Percentiles rank a stretch among this genome's conserved stretches.
Evolutionary conservation across 2,797 vertebrate species (phyloP).

Genomic region (Leptatherina wallacei): DNA sequence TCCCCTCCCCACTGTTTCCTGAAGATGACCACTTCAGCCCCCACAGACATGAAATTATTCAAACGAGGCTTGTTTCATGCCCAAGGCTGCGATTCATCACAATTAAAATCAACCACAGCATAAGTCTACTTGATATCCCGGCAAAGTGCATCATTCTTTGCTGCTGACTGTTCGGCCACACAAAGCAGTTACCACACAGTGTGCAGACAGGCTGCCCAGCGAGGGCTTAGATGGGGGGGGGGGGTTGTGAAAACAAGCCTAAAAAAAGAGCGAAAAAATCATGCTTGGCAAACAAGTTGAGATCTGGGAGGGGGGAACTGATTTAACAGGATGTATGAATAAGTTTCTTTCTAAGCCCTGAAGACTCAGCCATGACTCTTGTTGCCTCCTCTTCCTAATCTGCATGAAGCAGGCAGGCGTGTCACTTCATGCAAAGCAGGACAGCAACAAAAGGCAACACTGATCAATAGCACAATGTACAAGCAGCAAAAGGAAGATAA

Average conservation of each 20-base stretch:
- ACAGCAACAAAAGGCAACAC: slow-evolving; percentile 38
- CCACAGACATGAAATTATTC: slow-evolving; percentile 48
- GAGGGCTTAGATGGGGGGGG: slow-evolving; percentile 27
- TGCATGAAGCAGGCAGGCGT: slow-evolving; percentile 42
- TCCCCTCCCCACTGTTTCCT: slow-evolving; percentile 50
- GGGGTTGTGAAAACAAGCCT: slow-evolving; percentile 39
- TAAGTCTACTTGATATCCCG: slow-evolving; percentile 17
- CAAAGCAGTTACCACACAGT: slow-evolving; percentile 42
- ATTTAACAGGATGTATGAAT: slow-evolving; percentile 64
- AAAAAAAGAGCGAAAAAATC: slow-evolving; percentile 61
- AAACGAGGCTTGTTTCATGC: slow-evolving; percentile 14
- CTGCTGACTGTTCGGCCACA: slow-evolving; percentile 19
- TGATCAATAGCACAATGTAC: slow-evolving; percentile 31
- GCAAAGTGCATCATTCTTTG: slow-evolving; percentile 1
- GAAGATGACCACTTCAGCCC: slow-evolving; percentile 72
- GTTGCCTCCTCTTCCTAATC: slow-evolving; percentile 45
- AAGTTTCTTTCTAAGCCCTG: slow-evolving; percentile 52
- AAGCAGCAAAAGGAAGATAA: slow-evolving; percentile 19
- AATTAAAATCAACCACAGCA: slow-evolving; percentile 16
- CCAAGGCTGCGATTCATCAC: slow-evolving; percentile 9
- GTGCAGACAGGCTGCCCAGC: slow-evolving; percentile 41
- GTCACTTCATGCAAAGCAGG: slow-evolving; percentile 53
- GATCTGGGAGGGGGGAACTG: slow-evolving; percentile 40
- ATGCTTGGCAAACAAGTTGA: slow-evolving; percentile 63
- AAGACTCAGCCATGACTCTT: slow-evolving; percentile 36